These are phyloP conservation scores for Ecdyonurus torrentis DNA, from an alignment of 2,888 invertebrate species.

Conservation along the genomic window DNA sequence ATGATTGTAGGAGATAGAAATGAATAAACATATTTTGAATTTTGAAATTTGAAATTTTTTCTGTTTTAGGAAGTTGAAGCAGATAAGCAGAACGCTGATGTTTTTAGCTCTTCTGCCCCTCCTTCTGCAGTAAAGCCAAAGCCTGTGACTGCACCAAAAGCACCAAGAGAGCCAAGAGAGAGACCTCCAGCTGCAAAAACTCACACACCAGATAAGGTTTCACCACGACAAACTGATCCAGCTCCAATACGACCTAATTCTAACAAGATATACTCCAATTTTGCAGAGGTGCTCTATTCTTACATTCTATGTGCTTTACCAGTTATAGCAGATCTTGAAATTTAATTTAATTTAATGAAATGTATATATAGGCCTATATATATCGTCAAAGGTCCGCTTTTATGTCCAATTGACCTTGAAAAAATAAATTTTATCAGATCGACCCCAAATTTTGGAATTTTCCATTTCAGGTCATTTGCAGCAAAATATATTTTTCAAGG, in stretches of 20 bases:
- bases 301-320: background rate
- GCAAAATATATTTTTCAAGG: too few species aligned
- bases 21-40: too few species aligned
- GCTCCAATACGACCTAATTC: background rate
- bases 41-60: too few species aligned
- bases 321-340: too few species aligned
- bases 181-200: background rate
- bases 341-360: too few species aligned
- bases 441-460: too few species aligned
- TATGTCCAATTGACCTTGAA: too few species aligned
- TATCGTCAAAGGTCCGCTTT: too few species aligned
- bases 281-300: background rate
- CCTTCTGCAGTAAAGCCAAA: conserved; percentile 1
- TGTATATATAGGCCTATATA: too few species aligned
- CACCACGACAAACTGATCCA: background rate
- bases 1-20: too few species aligned
- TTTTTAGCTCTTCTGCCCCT: conserved; percentile 2
- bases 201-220: background rate
- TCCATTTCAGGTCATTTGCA: too few species aligned
- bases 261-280: background rate
- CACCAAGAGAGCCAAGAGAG: background rate
- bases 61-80: conserved; percentile 25
- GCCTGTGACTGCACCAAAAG: background rate
- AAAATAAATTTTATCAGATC: too few species aligned
- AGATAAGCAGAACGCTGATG: conserved; percentile 25